A percentile compares a stretch with the other conserved stretches of the same genome.
Evolutionary conservation across 2,113 vertebrate species (phyloP).

Genomic region (Neogale vison): DNA sequence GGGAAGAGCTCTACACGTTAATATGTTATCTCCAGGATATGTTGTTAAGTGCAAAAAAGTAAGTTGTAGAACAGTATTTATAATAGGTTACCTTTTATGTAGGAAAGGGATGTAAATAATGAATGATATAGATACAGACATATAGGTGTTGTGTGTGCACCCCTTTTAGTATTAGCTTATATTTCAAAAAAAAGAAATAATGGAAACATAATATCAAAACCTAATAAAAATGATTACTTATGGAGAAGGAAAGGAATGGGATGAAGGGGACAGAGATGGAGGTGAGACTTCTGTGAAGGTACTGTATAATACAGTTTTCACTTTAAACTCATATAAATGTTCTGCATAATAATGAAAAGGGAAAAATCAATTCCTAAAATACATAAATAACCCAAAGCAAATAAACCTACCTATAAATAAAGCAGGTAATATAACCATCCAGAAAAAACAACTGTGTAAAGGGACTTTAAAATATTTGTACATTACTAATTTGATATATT

Average conservation of each 20-base stretch:
- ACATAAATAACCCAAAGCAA: constrained; percentile 20
- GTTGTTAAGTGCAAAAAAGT: constrained; percentile 44
- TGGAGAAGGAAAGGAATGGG: background rate
- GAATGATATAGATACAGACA: background rate
- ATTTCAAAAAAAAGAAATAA: constrained; percentile 50
- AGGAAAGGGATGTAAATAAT: constrained; percentile 26
- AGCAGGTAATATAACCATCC: constrained; percentile 36
- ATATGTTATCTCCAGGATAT: constrained; percentile 11
- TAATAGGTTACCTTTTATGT: constrained; percentile 11
- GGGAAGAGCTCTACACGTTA: constrained; percentile 28
- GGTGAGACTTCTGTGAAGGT: constrained; percentile 10
- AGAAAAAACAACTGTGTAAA: constrained; percentile 43
- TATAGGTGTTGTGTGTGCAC: background rate
- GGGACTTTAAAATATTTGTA: constrained; percentile 36
- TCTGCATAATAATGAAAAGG: constrained; percentile 37
- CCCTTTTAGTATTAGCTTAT: constrained; percentile 50
- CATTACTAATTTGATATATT: constrained; percentile 10
- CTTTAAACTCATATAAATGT: constrained; percentile 44
- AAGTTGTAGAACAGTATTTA: constrained; percentile 40
- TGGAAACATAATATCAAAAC: constrained; percentile 25
- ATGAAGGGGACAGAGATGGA: constrained; percentile 39
- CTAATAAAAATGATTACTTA: constrained; percentile 49
- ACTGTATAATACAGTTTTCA: constrained; percentile 26
- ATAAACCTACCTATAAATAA: constrained; percentile 26
- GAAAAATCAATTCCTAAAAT: background rate